phyloP scores from a whole-genome alignment of 2,113 vertebrate genomes.

The Enhydra lutris region DNA sequence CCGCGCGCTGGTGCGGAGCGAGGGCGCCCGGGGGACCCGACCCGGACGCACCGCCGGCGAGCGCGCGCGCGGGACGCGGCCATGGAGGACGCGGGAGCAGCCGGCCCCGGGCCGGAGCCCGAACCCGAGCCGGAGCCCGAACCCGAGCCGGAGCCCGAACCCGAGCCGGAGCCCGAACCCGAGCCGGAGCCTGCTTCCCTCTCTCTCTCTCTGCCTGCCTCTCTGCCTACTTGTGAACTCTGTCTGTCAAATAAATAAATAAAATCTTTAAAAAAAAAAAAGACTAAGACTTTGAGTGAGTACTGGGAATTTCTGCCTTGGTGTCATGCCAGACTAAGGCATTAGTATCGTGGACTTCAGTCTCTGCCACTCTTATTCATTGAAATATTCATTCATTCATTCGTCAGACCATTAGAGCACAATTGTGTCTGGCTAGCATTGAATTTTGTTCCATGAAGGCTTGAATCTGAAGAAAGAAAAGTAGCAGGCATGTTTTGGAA shows the following conservation, averaged over 20 bases:
- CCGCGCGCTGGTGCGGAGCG: neutral
- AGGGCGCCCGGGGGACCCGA: neutral
- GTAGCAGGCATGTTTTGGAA: neutral
- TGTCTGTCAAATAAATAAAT: no score
- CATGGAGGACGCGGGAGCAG: conserved; percentile 67
- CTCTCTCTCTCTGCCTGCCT: no score
- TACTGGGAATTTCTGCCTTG: neutral
- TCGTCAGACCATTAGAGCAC: neutral
- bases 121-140: neutral
- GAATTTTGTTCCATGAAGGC: neutral
- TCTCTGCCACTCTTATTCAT: neutral
- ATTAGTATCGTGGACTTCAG: neutral
- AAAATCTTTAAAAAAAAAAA: no score
- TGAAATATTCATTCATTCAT: neutral
- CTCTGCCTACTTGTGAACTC: no score
- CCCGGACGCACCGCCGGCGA: neutral
- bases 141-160: conserved; percentile 67
- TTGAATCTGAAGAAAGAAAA: neutral
- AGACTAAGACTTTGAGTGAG: neutral
- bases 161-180: no score
- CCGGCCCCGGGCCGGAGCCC: neutral
- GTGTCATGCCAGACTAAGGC: neutral
- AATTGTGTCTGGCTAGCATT: neutral
- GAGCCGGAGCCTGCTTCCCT: no score
- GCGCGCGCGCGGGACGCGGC: neutral